Evolutionary conservation across 2,797 vertebrate species (phyloP).

Genomic region (Pseudochaenichthys georgianus): DNA sequence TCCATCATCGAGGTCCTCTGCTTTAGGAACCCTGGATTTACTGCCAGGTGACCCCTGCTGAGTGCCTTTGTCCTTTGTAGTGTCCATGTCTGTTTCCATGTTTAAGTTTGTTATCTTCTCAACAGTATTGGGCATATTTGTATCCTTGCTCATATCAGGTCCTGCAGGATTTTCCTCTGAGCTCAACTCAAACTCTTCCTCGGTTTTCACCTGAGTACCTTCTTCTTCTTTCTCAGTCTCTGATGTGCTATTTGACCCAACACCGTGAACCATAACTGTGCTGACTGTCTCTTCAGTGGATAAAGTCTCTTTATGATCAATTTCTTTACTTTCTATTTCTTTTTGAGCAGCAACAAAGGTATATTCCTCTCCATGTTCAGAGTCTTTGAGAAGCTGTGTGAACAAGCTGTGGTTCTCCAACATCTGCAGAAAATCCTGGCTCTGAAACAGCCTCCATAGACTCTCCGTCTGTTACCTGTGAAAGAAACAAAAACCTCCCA

Average conservation of each 20-base stretch:
- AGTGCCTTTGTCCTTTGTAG: neutral
- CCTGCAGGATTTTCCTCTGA: conserved; percentile 10
- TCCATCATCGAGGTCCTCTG: conserved; percentile 75
- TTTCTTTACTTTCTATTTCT: conserved; percentile 9
- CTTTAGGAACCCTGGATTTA: conserved; percentile 12
- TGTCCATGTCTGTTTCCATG: neutral
- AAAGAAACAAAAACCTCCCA: neutral
- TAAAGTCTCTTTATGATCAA: conserved; percentile 1
- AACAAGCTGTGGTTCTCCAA: conserved; percentile 8
- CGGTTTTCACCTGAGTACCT: neutral
- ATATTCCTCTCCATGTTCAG: conserved; percentile 9
- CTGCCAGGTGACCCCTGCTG: neutral
- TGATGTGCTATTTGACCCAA: neutral
- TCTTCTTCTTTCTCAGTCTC: conserved; percentile 21
- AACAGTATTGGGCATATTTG: neutral
- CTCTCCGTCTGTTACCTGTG: conserved; percentile 44
- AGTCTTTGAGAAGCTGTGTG: neutral
- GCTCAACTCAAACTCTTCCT: conserved; percentile 47
- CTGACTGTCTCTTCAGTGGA: conserved; percentile 9
- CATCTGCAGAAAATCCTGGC: conserved; percentile 6
- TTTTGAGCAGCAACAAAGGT: conserved; percentile 5
- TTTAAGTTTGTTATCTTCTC: conserved; percentile 11
- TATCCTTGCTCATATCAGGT: conserved; percentile 6
- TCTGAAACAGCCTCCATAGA: conserved; percentile 32
- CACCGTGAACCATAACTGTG: neutral